Evolutionary conservation across 1,140 invertebrate genomes (phyloP).

Genomic region (Heliothis subflexa): DNA sequence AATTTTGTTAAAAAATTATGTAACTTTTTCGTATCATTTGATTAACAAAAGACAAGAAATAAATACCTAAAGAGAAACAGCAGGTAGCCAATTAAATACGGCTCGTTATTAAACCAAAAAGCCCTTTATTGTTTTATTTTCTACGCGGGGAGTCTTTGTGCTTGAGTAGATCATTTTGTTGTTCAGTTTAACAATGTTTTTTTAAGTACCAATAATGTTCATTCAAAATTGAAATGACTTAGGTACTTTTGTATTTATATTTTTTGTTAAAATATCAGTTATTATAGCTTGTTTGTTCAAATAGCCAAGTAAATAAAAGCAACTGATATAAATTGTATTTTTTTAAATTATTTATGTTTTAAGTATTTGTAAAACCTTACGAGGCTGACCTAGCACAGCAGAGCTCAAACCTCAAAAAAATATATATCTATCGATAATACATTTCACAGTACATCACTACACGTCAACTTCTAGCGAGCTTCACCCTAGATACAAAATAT

Average conservation of each 20-base stretch:
- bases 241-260: too few species aligned
- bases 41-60: neutral
- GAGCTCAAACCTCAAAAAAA: too few species aligned
- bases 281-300: too few species aligned
- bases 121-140: constrained; percentile 24
- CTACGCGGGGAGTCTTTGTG: neutral
- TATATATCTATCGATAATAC: neutral
- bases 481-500: constrained; percentile 12
- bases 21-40: neutral
- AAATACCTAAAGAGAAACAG: constrained; percentile 11
- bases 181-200: neutral
- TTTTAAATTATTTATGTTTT: too few species aligned
- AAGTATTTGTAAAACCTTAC: too few species aligned
- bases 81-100: constrained; percentile 4
- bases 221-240: neutral
- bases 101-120: constrained; percentile 14
- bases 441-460: neutral
- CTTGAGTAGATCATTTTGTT: neutral
- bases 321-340: too few species aligned
- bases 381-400: too few species aligned
- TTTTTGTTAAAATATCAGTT: too few species aligned
- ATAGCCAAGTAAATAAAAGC: too few species aligned
- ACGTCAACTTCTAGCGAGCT: constrained; percentile 3
- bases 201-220: neutral
- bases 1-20: neutral